A percentile compares a stretch with the other conserved stretches of the same genome.
Conservation (phyloP, 2,888 invertebrate genomes). For the Apodemia zela region DNA sequence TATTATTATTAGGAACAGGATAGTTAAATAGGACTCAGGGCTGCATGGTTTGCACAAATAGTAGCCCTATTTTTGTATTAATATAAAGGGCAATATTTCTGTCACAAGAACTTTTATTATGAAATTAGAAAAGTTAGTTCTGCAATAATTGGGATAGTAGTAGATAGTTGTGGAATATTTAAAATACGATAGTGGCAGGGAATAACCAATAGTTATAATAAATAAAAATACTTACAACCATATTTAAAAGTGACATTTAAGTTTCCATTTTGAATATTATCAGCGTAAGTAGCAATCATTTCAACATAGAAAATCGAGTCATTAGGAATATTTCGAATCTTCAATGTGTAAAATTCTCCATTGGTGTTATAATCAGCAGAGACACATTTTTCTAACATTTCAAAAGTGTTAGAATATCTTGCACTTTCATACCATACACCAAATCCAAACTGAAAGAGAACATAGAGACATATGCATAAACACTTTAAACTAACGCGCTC, state of each 20-base stretch:
- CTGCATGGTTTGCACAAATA: no score
- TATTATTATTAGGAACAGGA: no score
- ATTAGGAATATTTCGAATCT: background rate
- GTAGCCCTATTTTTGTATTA: no score
- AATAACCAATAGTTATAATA: no score
- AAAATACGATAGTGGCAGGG: no score
- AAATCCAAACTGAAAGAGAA: background rate
- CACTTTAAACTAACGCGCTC: background rate
- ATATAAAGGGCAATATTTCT: no score
- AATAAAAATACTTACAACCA: background rate
- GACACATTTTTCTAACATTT: background rate
- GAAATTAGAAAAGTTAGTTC: no score
- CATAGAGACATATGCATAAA: background rate
- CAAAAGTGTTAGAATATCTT: background rate
- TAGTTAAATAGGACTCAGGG: no score
- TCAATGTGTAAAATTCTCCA: background rate
- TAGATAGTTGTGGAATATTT: no score
- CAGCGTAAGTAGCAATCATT: background rate
- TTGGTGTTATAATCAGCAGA: background rate
- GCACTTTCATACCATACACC: conserved; percentile 1
- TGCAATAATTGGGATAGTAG: no score
- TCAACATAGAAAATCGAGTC: background rate
- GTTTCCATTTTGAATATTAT: background rate
- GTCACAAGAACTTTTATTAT: no score
- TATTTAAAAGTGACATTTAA: background rate